Evolutionary conservation across 2,797 vertebrate genomes (phyloP), one percentile per base, ranked within the genome.

Genomic region (Takifugu rubripes): DNA sequence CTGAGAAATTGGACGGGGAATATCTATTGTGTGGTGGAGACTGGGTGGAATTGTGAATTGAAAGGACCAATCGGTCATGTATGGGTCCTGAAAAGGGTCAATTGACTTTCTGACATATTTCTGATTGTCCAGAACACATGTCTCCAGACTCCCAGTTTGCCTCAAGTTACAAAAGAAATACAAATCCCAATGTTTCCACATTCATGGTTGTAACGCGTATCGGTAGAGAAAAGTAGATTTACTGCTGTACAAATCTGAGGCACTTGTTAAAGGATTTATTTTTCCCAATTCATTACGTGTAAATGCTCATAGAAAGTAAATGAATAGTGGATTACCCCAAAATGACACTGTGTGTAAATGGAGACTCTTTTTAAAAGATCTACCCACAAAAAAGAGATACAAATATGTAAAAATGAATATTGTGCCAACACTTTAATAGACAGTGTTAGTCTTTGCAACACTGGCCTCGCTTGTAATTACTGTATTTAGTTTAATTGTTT

Each of bases 41-140:
- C 82, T 85, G 77, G 68, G 59, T 72, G 61, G 61, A 78, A 74
- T 73, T 54, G 65, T 57, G 68, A 75, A 74, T 70, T 70, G 71
- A 74, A 79, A 68, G 55, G 63, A 61, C 17, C 24, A 15, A 26
- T 58, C 27, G 21, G 59, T 54, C 54, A 48, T 68, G 53, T 60
- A 76, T 65, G 52, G 52, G 5, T 52, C 58, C 45, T 36, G 60
- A 66, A 63, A 71, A 56, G 56, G 75, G 63, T 81, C 72, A 76
- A 67, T 77, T 82, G 74, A 66, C 58, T 74, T 26, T 53, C 50
- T 62, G 26, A 27, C 50, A 71, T 66, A 46, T 75, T 33, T 47
- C 50, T 59, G 68, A 74, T 81, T 73, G 59, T 50, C 46, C 59
- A 67, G 56, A 74, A 59, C 56, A 70, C 58, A 67, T 59, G 63